phyloP scores from a whole-genome alignment of 2,113 vertebrate genomes.

The Marmota flaviventris region DNA sequence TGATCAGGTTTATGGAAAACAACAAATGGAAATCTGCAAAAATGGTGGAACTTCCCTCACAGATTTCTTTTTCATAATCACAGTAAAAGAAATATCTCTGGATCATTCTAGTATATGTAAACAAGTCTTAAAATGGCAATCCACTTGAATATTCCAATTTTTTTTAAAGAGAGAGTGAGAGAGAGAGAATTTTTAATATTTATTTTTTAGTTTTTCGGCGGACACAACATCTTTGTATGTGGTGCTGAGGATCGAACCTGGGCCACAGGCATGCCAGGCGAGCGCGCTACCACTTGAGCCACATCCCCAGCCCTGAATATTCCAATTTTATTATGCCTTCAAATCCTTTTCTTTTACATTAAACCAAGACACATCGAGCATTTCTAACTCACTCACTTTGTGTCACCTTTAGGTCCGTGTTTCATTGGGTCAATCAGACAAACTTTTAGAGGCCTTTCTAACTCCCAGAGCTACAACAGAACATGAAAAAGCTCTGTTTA shows the following conservation, averaged over 20 bases:
- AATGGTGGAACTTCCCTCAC: not conserved
- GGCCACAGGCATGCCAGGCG: too few species aligned
- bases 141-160: not conserved
- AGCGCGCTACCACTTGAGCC: too few species aligned
- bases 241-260: too few species aligned
- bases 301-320: too few species aligned
- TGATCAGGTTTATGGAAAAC: not conserved
- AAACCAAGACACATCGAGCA: not conserved
- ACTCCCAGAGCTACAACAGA: not conserved
- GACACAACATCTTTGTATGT: too few species aligned
- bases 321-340: not conserved
- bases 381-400: not conserved
- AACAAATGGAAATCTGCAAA: not conserved
- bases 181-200: too few species aligned
- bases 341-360: not conserved
- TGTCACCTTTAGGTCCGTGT: not conserved
- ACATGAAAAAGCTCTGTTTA: not conserved
- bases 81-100: not conserved
- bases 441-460: not conserved
- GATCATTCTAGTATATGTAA: not conserved
- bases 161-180: too few species aligned
- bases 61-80: not conserved
- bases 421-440: not conserved
- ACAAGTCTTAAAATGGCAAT: not conserved
- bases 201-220: too few species aligned